A percentile compares a stretch with the other conserved stretches of the same genome.
These are phyloP conservation scores for Mus spretus DNA, from an alignment of 2,797 vertebrate genomes.

Conservation along the genomic window DNA sequence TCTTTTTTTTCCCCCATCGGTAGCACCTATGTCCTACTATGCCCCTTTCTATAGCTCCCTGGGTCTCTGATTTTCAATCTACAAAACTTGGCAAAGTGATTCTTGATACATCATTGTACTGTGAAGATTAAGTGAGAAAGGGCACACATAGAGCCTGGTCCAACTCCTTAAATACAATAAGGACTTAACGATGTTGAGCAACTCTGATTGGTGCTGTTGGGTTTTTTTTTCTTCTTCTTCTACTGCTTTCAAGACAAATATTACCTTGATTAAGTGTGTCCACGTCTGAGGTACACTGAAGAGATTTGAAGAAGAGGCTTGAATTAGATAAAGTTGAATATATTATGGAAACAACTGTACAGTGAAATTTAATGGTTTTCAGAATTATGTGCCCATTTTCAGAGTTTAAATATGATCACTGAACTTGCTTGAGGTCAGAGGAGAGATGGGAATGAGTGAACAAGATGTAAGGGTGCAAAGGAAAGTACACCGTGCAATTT, in stretches of 20 bases:
- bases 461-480: neutral
- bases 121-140: constrained; percentile 34
- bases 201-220: neutral
- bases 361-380: constrained; percentile 27
- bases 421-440: neutral
- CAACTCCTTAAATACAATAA: neutral
- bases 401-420: constrained; percentile 33
- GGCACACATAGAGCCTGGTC: neutral
- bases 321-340: constrained; percentile 6
- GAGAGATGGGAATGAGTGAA: constrained; percentile 12
- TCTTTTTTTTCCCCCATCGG: neutral
- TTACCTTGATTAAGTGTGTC: neutral
- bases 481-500: neutral
- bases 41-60: neutral
- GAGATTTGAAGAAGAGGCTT: neutral
- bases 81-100: neutral
- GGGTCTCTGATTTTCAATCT: neutral
- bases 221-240: neutral
- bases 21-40: neutral
- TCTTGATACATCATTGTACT: neutral
- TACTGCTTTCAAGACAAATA: neutral
- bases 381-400: constrained; percentile 14
- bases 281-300: neutral
- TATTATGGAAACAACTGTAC: neutral
- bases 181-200: neutral